Evolutionary conservation across 37 sponge, comb jelly and placozoan genomes (phyloP).

Genomic region (Beroe forskalii): DNA sequence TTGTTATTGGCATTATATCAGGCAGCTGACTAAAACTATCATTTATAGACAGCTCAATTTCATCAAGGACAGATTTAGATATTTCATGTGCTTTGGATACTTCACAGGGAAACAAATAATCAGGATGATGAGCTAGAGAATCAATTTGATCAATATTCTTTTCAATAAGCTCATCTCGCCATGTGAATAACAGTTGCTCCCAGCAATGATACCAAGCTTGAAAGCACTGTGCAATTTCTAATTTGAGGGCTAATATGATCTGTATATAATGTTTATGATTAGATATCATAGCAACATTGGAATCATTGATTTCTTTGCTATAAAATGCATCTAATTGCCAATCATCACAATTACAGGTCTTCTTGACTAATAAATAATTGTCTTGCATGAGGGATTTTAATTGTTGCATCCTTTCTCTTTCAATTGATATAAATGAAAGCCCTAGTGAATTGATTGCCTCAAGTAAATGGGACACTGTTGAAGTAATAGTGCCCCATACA

Average conservation of each 20-base stretch:
- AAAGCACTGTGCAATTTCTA: background rate
- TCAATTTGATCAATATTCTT: slow-evolving; percentile 2
- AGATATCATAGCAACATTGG: background rate
- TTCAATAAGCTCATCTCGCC: background rate
- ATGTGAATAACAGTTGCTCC: background rate
- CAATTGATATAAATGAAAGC: background rate
- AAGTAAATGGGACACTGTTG: background rate
- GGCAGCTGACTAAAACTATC: background rate
- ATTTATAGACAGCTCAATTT: background rate
- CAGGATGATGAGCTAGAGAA: background rate
- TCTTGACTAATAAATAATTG: background rate
- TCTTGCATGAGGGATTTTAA: background rate
- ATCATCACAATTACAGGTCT: background rate
- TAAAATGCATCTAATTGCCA: background rate
- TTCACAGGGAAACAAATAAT: background rate
- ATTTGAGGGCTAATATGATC: background rate
- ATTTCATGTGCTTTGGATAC: background rate
- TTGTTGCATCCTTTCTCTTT: slow-evolving; percentile 9
- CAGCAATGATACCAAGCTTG: slow-evolving; percentile 9
- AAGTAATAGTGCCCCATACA: background rate
- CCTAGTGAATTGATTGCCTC: background rate
- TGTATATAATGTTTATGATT: background rate
- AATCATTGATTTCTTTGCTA: background rate
- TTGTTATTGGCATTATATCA: slow-evolving; percentile 2
- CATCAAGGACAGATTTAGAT: background rate